phyloP scores from a whole-genome alignment of 2,113 vertebrate genomes.

The Phoxinus phoxinus region DNA sequence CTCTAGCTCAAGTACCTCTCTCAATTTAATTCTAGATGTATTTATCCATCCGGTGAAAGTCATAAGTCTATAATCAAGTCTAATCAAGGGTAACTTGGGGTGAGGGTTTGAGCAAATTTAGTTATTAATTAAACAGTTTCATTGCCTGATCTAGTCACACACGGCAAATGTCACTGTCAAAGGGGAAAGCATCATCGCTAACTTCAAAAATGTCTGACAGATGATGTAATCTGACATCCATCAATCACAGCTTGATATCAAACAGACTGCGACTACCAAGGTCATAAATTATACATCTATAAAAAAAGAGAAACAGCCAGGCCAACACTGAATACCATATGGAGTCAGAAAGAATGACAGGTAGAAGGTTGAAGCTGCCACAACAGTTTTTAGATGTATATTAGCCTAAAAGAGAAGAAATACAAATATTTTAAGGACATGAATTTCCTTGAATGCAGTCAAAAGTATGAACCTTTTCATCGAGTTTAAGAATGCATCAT shows the following conservation, averaged over 20 bases:
- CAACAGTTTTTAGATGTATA: not conserved
- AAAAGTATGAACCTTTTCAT: not conserved
- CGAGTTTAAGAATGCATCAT: not conserved
- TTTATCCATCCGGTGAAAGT: not conserved
- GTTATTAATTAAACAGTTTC: not conserved
- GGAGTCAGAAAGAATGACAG: not conserved
- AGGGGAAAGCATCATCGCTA: not conserved
- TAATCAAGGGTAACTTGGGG: not conserved
- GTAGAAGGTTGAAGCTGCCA: not conserved
- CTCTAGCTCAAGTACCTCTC: not conserved
- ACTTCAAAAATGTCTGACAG: constrained; percentile 13
- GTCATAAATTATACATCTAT: constrained; percentile 33
- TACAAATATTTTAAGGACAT: not conserved
- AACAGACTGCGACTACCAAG: constrained; percentile 9
- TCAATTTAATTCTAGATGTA: not conserved
- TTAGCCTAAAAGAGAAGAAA: not conserved
- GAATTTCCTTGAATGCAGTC: not conserved
- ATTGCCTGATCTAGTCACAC: not conserved
- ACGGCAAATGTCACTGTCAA: constrained; percentile 2
- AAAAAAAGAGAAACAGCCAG: not conserved
- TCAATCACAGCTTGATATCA: constrained; percentile 32
- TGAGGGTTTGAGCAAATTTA: not conserved
- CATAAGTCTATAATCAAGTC: not conserved
- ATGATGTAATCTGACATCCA: constrained; percentile 19
- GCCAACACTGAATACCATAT: not conserved